Evolutionary conservation across 2,888 invertebrate genomes (phyloP), one percentile per base, ranked within the genome.

Genomic region (Hemicrepidius hirtus): DNA sequence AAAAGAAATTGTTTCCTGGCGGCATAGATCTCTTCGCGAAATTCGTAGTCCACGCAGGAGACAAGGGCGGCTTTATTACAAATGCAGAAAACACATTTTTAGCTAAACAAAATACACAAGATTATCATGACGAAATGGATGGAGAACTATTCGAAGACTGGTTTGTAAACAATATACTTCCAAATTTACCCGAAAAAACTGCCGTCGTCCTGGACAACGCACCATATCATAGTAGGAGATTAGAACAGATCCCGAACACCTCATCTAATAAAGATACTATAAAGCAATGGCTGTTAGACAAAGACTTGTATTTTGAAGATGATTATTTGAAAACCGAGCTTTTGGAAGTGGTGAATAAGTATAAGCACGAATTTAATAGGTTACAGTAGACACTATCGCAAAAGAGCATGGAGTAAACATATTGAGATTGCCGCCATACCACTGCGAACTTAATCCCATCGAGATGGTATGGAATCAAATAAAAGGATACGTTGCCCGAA

Each of bases 121-220:
- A 62, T 12, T 62, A 62, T 24, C 40, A 62, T 21, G 44, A 62
- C 44, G 46, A 62, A 28, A 44, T 41, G 32, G 32, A 24, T 62
- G 44, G 44, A 20, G 7, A 20, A 40, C n/a, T 18, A 3, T 62
- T 44, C 20, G 13, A 62, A 46, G 20, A 44, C 24, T 62, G 62
- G 62, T 46, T 62, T 9, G 20, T 24, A 44, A 37, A 62, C n/a
- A 6, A 62, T 13, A 4, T 44, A 20, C 41, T 62, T 13, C 28
- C 44, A 18, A 62, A 62, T 62, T 44, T 62, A 6, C 24, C 41
- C 21, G 62, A 62, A 35, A 18, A 53, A 53, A 24, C 50, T 3
- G 24, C 21, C 12, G n/a, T n/a, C n/a, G n/a, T n/a, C n/a, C n/a
- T n/a, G n/a, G n/a, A n/a, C n/a, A n/a, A n/a, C n/a, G n/a, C n/a